phyloP scores from a whole-genome alignment of 2,797 vertebrate genomes.

The Siniperca scherzeri region DNA sequence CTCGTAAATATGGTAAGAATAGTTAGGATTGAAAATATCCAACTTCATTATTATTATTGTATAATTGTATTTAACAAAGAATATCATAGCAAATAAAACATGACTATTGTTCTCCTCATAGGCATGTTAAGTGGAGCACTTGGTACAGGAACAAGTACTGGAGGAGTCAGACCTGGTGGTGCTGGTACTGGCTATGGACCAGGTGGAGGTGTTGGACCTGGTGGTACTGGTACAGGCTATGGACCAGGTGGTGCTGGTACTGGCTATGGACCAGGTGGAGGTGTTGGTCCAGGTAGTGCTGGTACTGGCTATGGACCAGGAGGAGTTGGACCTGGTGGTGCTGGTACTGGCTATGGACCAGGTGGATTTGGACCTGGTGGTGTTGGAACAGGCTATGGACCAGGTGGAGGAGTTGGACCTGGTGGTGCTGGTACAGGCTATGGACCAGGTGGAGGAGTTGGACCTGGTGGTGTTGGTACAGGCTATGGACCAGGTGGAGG shows the following conservation, averaged over 20 bases:
- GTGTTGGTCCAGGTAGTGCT: conserved; percentile 30
- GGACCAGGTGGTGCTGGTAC: conserved; percentile 39
- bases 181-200: conserved; percentile 43
- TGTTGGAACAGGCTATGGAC: conserved; percentile 54
- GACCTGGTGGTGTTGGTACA: conserved; percentile 34
- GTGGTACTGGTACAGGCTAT: conserved; percentile 51
- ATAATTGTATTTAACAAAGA: not conserved
- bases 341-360: conserved; percentile 43
- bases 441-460: conserved; percentile 43
- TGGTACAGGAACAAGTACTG: conserved; percentile 57
- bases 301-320: conserved; percentile 55
- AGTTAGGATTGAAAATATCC: not conserved
- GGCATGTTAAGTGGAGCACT: conserved; percentile 79
- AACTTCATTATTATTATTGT: not conserved
- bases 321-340: conserved; percentile 40
- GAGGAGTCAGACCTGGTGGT: conserved; percentile 52
- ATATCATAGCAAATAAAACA: not conserved
- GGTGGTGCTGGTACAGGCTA: conserved; percentile 46
- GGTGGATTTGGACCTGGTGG: conserved; percentile 49
- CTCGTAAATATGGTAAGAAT: conserved; percentile 83
- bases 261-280: conserved; percentile 45
- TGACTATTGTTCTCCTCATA: conserved; percentile 13
- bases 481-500: conserved; percentile 64
- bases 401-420: conserved; percentile 41
- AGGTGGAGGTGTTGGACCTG: conserved; percentile 35